phyloP scores from a whole-genome alignment of 2,797 vertebrate species.

The Podarcis siculus region DNA sequence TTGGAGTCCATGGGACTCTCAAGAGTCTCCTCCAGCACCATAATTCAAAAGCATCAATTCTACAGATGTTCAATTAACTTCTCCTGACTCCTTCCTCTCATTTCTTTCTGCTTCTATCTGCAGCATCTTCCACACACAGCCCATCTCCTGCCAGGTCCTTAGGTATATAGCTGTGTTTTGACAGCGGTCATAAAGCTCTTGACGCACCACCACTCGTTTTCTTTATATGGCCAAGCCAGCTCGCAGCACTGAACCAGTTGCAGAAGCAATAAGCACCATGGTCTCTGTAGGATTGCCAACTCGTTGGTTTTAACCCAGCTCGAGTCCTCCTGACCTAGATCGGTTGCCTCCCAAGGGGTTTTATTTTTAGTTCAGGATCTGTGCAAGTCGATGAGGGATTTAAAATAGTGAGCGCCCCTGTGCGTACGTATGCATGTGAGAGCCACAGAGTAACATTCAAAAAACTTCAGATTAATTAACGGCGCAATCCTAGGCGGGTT shows the following conservation, averaged over 20 bases:
- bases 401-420: background rate
- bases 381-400: conserved; percentile 5
- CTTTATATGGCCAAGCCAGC: background rate
- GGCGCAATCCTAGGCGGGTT: no score
- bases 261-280: background rate
- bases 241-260: background rate
- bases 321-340: background rate
- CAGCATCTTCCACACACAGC: background rate
- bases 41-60: no score
- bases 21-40: no score
- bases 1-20: no score
- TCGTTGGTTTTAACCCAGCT: conserved; percentile 1
- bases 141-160: background rate
- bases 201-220: background rate
- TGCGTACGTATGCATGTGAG: background rate
- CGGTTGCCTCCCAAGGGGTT: background rate
- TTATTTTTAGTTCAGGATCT: conserved; percentile 17
- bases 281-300: conserved; percentile 18
- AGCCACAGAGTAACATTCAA: no score
- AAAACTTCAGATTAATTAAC: no score
- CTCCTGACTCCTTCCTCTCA: background rate
- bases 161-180: background rate
- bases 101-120: background rate
- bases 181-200: background rate
- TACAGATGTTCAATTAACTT: conserved; percentile 5